Percentiles rank a stretch among this genome's conserved stretches.
phyloP scores from a whole-genome alignment of 2,113 vertebrate genomes.

The Onychorhynchus coronatus region DNA sequence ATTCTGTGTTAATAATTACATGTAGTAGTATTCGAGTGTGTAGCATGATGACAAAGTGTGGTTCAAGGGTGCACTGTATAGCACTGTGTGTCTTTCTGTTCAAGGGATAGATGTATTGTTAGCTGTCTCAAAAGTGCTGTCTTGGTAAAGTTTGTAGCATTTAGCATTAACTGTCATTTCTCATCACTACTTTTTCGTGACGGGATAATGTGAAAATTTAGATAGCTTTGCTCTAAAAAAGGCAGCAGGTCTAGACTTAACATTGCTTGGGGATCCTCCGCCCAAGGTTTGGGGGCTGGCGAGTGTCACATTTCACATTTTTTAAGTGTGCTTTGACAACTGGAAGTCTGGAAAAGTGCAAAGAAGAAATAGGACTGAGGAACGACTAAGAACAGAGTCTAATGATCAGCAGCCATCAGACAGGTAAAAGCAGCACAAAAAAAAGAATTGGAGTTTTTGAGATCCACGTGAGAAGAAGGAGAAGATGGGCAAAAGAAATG shows the following conservation, averaged over 20 bases:
- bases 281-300: not conserved
- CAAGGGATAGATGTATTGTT: not conserved
- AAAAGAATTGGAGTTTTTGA: not conserved
- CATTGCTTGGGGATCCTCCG: not conserved
- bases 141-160: not conserved
- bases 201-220: not conserved
- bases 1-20: constrained; percentile 16
- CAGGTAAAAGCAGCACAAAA: not conserved
- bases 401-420: not conserved
- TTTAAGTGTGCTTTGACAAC: constrained; percentile 23
- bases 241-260: constrained; percentile 32
- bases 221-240: constrained; percentile 28
- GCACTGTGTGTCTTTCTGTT: not conserved
- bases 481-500: not conserved
- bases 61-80: not conserved
- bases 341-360: not conserved
- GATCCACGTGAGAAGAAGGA: not conserved
- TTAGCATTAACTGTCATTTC: not conserved
- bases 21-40: not conserved
- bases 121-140: not conserved
- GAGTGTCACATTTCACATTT: constrained; percentile 25
- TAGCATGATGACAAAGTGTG: not conserved
- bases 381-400: not conserved
- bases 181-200: not conserved
- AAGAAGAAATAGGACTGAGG: not conserved